A percentile compares a stretch with the other conserved stretches of the same genome.
phyloP scores from a whole-genome alignment of 1,140 invertebrate genomes.

The Eubasilissa regina region DNA sequence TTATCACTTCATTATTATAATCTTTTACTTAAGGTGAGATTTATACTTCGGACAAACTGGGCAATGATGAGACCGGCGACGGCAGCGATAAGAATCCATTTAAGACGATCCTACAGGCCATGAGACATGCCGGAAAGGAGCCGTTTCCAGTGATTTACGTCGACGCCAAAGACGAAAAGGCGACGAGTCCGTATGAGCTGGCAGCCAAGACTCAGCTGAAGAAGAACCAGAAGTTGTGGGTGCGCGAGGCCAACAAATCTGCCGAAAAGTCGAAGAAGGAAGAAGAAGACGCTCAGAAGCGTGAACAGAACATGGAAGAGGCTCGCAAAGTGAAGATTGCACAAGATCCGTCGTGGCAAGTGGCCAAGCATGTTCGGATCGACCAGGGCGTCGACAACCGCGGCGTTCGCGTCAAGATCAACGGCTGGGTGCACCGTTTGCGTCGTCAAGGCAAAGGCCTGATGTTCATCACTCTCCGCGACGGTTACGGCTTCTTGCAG shows the following conservation, averaged over 20 bases:
- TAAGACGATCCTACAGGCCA: conserved; percentile 92
- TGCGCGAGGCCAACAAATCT: conserved; percentile 85
- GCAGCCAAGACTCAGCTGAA: conserved; percentile 95
- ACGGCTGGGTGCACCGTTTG: conserved; percentile 96
- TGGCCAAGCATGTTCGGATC: conserved; percentile 87
- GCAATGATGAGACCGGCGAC: conserved; percentile 88
- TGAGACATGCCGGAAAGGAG: conserved; percentile 87
- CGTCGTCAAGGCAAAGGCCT: conserved; percentile 93
- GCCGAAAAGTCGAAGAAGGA: conserved; percentile 86
- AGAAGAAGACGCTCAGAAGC: conserved; percentile 86
- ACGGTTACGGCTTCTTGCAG: conserved; percentile 97
- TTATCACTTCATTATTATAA: too few relatives aligned
- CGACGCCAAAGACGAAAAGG: conserved; percentile 89
- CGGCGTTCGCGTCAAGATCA: conserved; percentile 85
- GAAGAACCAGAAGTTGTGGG: conserved; percentile 93
- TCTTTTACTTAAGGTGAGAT: conserved; percentile 71
- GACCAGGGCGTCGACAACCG: conserved; percentile 75
- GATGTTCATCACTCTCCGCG: conserved; percentile 95
- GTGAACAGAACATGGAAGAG: conserved; percentile 92
- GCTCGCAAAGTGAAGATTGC: conserved; percentile 89
- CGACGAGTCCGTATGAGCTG: conserved; percentile 81
- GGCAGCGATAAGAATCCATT: conserved; percentile 90
- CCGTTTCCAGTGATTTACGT: conserved; percentile 92
- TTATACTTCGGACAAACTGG: conserved; percentile 93
- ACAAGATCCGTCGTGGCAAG: conserved; percentile 84